Evolutionary conservation across 2,888 invertebrate species (phyloP).

Genomic region (Platerodrilus igneus): DNA sequence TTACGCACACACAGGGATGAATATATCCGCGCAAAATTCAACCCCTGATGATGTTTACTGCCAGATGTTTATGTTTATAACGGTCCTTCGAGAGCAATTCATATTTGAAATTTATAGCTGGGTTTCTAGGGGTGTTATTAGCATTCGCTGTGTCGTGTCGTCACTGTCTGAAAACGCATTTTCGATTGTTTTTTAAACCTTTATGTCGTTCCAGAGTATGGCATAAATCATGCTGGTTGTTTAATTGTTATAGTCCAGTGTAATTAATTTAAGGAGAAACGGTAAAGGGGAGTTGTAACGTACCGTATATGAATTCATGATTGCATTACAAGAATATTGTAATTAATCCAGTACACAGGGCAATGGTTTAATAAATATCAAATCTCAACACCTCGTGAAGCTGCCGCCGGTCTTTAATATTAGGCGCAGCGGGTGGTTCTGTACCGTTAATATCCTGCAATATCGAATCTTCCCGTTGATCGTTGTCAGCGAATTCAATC

Average conservation of each 20-base stretch:
- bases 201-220: no score
- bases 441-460: slow-evolving; percentile 27
- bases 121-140: no score
- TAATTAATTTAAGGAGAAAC: no score
- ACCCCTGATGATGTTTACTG: slow-evolving; percentile 14
- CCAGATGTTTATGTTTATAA: slow-evolving; percentile 21
- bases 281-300: no score
- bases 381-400: slow-evolving; percentile 21
- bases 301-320: no score
- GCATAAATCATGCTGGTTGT: no score
- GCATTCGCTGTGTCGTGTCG: no score
- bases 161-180: no score
- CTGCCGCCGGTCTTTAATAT: slow-evolving; percentile 31
- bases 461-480: slow-evolving; percentile 30
- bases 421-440: slow-evolving; percentile 26
- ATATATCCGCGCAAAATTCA: slow-evolving; percentile 24
- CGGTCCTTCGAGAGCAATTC: slow-evolving; percentile 28
- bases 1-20: slow-evolving; percentile 32
- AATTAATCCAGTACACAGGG: slow-evolving; percentile 21
- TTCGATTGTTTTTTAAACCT: slow-evolving; percentile 1
- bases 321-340: no score
- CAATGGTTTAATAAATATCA: slow-evolving; percentile 22
- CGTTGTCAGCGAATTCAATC: slow-evolving; percentile 29
- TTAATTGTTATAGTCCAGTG: no score
- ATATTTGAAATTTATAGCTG: slow-evolving; percentile 13